phyloP scores from a whole-genome alignment of 2,888 invertebrate genomes.

The Yponomeuta cagnagella region DNA sequence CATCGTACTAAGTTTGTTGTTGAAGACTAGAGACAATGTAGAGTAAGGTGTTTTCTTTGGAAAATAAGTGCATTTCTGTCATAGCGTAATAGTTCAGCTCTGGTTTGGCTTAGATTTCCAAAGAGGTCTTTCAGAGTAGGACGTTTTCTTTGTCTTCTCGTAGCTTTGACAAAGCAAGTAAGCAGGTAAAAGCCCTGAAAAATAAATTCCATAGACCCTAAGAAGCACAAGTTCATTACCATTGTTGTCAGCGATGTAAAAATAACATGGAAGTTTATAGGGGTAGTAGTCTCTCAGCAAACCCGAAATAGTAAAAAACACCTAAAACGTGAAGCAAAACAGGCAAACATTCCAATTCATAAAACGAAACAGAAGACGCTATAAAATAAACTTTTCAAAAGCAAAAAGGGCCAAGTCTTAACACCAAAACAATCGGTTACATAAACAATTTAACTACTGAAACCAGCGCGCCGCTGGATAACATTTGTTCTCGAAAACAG shows the following conservation, averaged over 20 bases:
- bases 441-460: conserved; percentile 16
- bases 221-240: no score
- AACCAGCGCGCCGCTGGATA: conserved; percentile 15
- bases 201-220: no score
- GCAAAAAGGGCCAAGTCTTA: not conserved
- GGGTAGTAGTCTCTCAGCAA: no score
- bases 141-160: not conserved
- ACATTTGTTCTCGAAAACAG: conserved; percentile 31
- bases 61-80: not conserved
- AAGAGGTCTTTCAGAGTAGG: not conserved
- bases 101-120: not conserved
- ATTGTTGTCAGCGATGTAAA: no score
- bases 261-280: no score
- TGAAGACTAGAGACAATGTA: not conserved
- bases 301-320: not conserved
- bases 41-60: not conserved
- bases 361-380: conserved; percentile 11
- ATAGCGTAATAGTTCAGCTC: not conserved
- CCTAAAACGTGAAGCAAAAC: conserved; percentile 1
- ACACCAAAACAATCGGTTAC: conserved; percentile 14
- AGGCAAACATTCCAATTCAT: conserved; percentile 8
- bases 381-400: conserved; percentile 2
- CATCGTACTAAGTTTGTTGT: not conserved
- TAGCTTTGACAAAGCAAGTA: no score
- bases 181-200: no score